These are phyloP conservation scores for Eristalis tenax DNA, from an alignment of 2,888 invertebrate species.

Conservation along the genomic window DNA sequence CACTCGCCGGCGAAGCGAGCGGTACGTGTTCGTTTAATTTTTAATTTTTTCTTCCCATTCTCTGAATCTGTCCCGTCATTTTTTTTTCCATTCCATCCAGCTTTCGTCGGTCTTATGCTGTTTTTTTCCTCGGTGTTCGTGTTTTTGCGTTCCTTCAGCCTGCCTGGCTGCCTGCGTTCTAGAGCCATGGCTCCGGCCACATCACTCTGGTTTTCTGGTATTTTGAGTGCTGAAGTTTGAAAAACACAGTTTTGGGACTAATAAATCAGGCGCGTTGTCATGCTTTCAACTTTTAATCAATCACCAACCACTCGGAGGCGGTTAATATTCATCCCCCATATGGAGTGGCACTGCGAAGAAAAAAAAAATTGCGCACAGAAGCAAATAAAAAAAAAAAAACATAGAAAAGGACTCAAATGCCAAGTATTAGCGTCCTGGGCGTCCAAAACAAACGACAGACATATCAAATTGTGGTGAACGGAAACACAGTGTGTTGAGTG, in stretches of 20 bases:
- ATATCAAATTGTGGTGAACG: conserved; percentile 69
- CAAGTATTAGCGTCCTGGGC: conserved; percentile 63
- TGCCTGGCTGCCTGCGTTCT: not conserved
- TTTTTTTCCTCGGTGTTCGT: not conserved
- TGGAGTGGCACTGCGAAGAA: not conserved
- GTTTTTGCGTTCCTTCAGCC: conserved; percentile 4
- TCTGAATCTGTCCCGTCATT: conserved; percentile 34
- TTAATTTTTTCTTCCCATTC: conserved; percentile 60
- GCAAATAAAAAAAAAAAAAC: conserved; percentile 8
- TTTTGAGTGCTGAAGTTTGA: conserved; percentile 70
- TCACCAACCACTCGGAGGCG: conserved; percentile 69
- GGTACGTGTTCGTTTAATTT: conserved; percentile 69
- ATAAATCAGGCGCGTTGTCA: conserved; percentile 71
- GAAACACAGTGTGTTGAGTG: conserved; percentile 31
- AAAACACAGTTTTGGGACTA: conserved; percentile 72
- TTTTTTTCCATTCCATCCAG: not conserved
- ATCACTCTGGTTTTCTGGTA: conserved; percentile 43
- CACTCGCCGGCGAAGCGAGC: conserved; percentile 17
- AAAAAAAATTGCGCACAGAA: not conserved
- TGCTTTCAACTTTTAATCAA: conserved; percentile 72
- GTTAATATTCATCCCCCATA: conserved; percentile 59
- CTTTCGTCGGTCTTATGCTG: not conserved
- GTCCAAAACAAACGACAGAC: conserved; percentile 70
- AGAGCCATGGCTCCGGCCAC: not conserved
- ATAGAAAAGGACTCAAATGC: conserved; percentile 24